Evolutionary conservation across 2,797 vertebrate genomes (phyloP).

Genomic region (Crocidura indochinensis): DNA sequence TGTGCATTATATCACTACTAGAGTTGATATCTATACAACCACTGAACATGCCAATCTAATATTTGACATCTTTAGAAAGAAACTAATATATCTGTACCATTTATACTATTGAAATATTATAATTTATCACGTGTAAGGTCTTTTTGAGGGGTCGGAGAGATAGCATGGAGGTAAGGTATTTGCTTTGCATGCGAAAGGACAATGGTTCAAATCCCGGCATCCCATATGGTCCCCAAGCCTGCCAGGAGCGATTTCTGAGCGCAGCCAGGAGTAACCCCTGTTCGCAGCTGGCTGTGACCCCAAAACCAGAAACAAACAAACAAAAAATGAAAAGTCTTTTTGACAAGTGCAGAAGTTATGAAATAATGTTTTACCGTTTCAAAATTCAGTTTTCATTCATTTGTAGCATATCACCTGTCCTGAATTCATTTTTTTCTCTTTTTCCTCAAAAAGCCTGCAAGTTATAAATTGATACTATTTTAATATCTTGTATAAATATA

Average conservation of each 20-base stretch:
- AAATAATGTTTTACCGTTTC: slow-evolving; percentile 66
- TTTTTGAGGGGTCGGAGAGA: too few species aligned
- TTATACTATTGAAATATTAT: neutral
- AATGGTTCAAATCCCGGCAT: too few species aligned
- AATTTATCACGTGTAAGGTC: slow-evolving; percentile 35
- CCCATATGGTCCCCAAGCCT: too few species aligned
- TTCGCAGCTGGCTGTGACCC: too few species aligned
- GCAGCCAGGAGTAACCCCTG: too few species aligned
- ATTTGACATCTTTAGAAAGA: slow-evolving; percentile 58
- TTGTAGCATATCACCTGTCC: slow-evolving; percentile 16
- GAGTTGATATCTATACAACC: slow-evolving; percentile 15
- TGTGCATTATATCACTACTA: slow-evolving; percentile 49
- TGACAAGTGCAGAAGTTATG: slow-evolving; percentile 43
- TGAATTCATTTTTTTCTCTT: slow-evolving; percentile 37
- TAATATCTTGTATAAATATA: too few species aligned
- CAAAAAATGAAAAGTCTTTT: too few species aligned
- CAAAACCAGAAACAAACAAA: too few species aligned
- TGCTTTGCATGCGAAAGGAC: too few species aligned
- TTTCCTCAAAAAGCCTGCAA: slow-evolving; percentile 23
- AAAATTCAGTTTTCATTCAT: slow-evolving; percentile 55
- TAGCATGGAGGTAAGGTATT: too few species aligned
- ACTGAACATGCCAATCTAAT: slow-evolving; percentile 32
- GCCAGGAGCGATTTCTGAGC: too few species aligned
- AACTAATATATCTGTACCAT: slow-evolving; percentile 43
- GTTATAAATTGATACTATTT: too few species aligned